Base-by-base conservation (phyloP, 2,797 vertebrate species). In the Gambelia wislizenii region DNA sequence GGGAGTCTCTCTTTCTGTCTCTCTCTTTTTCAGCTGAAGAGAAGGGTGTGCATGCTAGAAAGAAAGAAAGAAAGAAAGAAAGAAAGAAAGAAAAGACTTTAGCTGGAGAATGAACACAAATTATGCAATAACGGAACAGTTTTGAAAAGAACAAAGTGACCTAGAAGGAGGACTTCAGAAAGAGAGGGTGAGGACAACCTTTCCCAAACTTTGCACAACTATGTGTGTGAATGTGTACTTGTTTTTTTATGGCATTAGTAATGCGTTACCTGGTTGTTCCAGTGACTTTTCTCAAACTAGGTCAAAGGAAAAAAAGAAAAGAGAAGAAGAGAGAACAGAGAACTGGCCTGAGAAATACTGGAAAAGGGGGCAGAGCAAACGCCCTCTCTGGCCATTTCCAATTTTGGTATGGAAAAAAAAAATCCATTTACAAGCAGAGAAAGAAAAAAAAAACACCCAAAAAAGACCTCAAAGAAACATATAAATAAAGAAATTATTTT, bases 321-420 rank as follows among this genome's bases (percentile, higher is more conserved):
- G 1, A 67, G 30, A 25, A 59, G 18, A 20, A 61, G 4, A 61
- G 25, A 27, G 64, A 33, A 33, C 9, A n/a, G 30, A 67, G 44
- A 0, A 56, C 76, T 33, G 69, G 76, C 86, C 86, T 87, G 89
- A 84, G 89, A 85, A 90, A 87, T 75, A 30, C 67, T 14, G 86
- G 59, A 1, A 20, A 39, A 39, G 70, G 30, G 77, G 83, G 36
- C 75, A 36, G 67, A 54, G n/a, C 30, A 49, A 52, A 27, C 6
- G 47, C 49, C 69, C 47, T 0, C 4, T 70, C 54, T 7, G 25
- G 49, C 76, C 86, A 85, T 85, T 69, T 88, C 90, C 90, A 91
- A 91, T 67, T 91, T 91, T 88, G 90, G 90, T 88, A 85, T 91
- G 90, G 90, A 91, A 90, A 91, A 88, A 90, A 84, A 81, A 74